phyloP scores from a whole-genome alignment of 2,888 invertebrate genomes.

The Acanthosepion pharaonis region DNA sequence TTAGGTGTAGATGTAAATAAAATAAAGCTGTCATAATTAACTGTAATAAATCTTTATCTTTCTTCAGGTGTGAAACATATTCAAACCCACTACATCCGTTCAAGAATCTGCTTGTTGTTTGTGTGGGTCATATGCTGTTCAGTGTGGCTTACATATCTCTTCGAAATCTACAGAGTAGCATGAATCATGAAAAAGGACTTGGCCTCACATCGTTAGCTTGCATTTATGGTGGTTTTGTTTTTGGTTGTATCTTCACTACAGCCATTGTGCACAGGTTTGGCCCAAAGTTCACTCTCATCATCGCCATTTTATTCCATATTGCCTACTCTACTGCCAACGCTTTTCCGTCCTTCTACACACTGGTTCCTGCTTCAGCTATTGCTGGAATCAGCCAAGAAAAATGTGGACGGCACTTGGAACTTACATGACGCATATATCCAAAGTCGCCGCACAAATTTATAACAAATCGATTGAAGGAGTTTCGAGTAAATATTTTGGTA shows the following conservation, averaged over 20 bases:
- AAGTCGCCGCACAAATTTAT: constrained; percentile 61
- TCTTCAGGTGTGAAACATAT: constrained; percentile 35
- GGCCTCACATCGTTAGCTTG: constrained; percentile 68
- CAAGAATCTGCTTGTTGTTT: constrained; percentile 67
- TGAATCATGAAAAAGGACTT: constrained; percentile 68
- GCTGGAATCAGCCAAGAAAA: constrained; percentile 67
- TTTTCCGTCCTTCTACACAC: constrained; percentile 65
- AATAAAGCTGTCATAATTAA: not conserved
- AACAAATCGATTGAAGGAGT: constrained; percentile 61
- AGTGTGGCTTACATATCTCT: constrained; percentile 67
- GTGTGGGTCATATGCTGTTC: constrained; percentile 64
- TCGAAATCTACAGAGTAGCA: constrained; percentile 72
- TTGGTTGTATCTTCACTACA: constrained; percentile 69
- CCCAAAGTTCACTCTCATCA: constrained; percentile 63
- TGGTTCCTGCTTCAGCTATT: constrained; percentile 65
- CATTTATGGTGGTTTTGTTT: constrained; percentile 63
- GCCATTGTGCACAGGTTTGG: constrained; percentile 67
- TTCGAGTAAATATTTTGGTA: constrained; percentile 69
- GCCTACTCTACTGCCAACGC: constrained; percentile 68
- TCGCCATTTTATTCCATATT: constrained; percentile 61
- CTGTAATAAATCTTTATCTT: not conserved
- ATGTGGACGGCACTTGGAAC: constrained; percentile 72
- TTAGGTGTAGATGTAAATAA: too few species aligned
- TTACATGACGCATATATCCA: constrained; percentile 69
- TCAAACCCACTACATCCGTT: constrained; percentile 11